These are phyloP conservation scores for Diadromus collaris DNA, from an alignment of 2,888 invertebrate species.

Conservation along the genomic window DNA sequence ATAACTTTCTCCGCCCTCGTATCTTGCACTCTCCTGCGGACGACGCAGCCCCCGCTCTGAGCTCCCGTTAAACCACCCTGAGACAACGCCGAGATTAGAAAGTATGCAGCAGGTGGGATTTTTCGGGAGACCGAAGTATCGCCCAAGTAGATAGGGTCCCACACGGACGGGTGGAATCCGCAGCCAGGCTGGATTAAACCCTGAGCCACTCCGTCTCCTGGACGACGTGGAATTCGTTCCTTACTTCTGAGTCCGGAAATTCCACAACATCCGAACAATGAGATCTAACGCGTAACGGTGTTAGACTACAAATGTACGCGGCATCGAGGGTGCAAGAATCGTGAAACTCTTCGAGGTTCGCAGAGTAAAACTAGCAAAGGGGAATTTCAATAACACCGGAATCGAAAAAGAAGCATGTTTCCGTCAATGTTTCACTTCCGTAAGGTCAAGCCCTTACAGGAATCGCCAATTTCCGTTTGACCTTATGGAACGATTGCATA, in stretches of 20 bases:
- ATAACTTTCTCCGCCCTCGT: constrained; percentile 67
- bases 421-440: too few species aligned
- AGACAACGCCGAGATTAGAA: constrained; percentile 41
- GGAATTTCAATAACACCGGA: not conserved
- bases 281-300: not conserved
- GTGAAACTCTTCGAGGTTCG: not conserved
- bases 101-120: constrained; percentile 43
- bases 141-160: not conserved
- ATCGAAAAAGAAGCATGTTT: not conserved
- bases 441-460: too few species aligned
- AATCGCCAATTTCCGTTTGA: not conserved
- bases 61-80: constrained; percentile 11
- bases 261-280: not conserved
- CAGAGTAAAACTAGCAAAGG: not conserved
- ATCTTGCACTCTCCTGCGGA: constrained; percentile 62
- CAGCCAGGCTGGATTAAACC: not conserved
- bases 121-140: constrained; percentile 3
- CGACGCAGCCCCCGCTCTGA: constrained; percentile 9
- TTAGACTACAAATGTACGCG: not conserved
- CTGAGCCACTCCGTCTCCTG: not conserved
- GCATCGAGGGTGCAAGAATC: not conserved
- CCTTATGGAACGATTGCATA: too few species aligned
- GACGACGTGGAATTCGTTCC: not conserved
- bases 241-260: not conserved
- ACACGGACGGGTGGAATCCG: not conserved